phyloP scores from a whole-genome alignment of 2,888 invertebrate species.

The Caenorhabditis zanzibari region DNA sequence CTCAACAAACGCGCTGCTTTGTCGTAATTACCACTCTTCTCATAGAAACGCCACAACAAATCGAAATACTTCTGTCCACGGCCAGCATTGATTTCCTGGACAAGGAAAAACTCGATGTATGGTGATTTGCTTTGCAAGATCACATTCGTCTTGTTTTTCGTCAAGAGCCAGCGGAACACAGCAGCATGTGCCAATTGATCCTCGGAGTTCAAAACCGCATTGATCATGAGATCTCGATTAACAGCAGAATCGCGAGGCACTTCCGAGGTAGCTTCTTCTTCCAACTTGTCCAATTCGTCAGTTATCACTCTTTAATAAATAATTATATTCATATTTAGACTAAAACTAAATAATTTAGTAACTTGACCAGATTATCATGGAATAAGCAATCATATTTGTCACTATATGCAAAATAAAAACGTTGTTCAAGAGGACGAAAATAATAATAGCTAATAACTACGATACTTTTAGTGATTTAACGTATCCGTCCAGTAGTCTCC shows the following conservation, averaged over 20 bases:
- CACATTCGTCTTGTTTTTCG: conserved; percentile 72
- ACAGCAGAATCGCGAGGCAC: conserved; percentile 71
- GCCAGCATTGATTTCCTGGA: conserved; percentile 82
- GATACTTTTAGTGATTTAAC: no score
- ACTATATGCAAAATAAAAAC: no score
- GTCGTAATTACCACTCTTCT: conserved; percentile 92
- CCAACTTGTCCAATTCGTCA: conserved; percentile 59
- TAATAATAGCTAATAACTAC: no score
- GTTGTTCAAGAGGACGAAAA: no score
- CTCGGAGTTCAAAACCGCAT: conserved; percentile 85
- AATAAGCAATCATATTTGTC: no score
- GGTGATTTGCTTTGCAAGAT: conserved; percentile 85
- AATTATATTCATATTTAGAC: no score
- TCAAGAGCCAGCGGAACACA: conserved; percentile 87
- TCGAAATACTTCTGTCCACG: conserved; percentile 86
- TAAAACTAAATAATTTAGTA: no score
- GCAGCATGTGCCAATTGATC: conserved; percentile 95
- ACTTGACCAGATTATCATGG: no score
- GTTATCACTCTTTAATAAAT: conserved; percentile 59
- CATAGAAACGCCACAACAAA: conserved; percentile 93
- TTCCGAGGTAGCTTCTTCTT: conserved; percentile 48
- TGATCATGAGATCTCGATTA: conserved; percentile 86
- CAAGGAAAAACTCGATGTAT: conserved; percentile 90
- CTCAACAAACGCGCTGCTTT: conserved; percentile 93
- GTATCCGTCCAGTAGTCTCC: no score